phyloP scores from a whole-genome alignment of 2,797 vertebrate species.

The Melanotaenia pygmaea region DNA sequence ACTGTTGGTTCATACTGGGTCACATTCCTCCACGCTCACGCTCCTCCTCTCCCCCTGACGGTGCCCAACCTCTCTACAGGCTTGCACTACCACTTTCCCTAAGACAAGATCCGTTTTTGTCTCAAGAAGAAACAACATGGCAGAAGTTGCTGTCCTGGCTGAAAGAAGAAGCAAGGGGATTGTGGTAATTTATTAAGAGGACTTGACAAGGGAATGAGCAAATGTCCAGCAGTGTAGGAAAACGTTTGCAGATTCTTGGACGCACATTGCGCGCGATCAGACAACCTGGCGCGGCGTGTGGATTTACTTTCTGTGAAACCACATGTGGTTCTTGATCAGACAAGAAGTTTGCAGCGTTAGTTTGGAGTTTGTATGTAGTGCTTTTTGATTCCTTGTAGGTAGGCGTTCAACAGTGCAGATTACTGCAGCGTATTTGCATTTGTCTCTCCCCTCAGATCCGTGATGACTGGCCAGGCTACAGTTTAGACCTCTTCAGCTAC shows the following conservation, averaged over 20 bases:
- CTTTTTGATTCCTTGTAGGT: background rate
- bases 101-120: background rate
- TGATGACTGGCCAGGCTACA: conserved; percentile 90
- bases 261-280: conserved; percentile 7
- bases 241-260: conserved; percentile 17
- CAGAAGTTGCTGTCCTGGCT: conserved; percentile 45
- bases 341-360: background rate
- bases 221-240: background rate
- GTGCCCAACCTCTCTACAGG: conserved; percentile 7
- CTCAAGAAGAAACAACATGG: conserved; percentile 70
- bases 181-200: conserved; percentile 71
- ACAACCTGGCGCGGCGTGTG: conserved; percentile 4
- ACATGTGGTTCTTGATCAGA: conserved; percentile 11
- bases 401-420: background rate
- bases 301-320: background rate
- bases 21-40: conserved; percentile 32
- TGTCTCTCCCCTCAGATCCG: conserved; percentile 77
- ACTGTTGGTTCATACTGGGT: background rate
- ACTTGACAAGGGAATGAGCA: background rate
- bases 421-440: background rate
- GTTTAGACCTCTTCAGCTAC: conserved; percentile 89
- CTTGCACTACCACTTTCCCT: conserved; percentile 17
- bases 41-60: conserved; percentile 56
- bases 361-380: background rate
- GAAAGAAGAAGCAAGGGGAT: conserved; percentile 60